Evolutionary conservation across 1,140 invertebrate genomes (phyloP).

Genomic region (Oryctes rhinoceros): DNA sequence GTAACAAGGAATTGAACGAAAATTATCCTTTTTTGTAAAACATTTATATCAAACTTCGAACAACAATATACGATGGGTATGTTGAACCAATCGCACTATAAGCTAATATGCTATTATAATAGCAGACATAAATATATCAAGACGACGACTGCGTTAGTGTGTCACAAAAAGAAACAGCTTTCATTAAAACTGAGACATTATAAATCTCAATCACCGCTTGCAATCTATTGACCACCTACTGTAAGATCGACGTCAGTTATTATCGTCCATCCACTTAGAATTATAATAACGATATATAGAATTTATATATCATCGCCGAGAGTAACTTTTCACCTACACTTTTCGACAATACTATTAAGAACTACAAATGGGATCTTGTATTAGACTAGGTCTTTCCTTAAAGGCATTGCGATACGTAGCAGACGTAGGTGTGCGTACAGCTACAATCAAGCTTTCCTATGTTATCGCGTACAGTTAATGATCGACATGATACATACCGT

Average conservation of each 20-base stretch:
- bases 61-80: too few species aligned
- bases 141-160: too few species aligned
- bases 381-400: background rate
- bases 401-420: background rate
- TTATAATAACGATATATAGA: background rate
- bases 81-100: too few species aligned
- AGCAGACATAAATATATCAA: too few species aligned
- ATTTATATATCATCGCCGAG: background rate
- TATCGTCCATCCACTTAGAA: background rate
- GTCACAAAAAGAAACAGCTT: too few species aligned
- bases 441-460: background rate
- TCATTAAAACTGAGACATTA: too few species aligned
- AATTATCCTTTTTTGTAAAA: too few species aligned
- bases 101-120: too few species aligned
- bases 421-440: background rate
- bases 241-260: background rate
- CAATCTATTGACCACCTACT: constrained; percentile 1
- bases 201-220: background rate
- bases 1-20: too few species aligned
- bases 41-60: too few species aligned
- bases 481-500: background rate
- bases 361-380: background rate
- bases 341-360: constrained; percentile 9
- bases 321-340: constrained; percentile 7
- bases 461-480: background rate